A percentile compares a stretch with the other conserved stretches of the same genome.
Conservation (phyloP, 2,113 vertebrate genomes). For the Plecotus auritus region DNA sequence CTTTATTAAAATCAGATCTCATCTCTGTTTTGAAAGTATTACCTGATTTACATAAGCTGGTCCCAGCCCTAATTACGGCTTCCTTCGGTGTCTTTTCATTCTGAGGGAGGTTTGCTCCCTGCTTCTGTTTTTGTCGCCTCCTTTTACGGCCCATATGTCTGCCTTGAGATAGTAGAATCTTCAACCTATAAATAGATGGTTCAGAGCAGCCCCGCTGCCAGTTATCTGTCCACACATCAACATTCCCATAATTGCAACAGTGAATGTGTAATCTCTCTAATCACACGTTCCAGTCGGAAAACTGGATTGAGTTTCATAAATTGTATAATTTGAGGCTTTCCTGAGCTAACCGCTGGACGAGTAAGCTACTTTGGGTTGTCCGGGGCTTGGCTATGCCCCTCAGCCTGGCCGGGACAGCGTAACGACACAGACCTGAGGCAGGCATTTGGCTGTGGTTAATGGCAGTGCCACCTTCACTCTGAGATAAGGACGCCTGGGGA, state of each 20-base stretch:
- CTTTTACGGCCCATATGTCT: conserved; percentile 76
- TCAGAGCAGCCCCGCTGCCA: conserved; percentile 72
- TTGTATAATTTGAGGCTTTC: conserved; percentile 75
- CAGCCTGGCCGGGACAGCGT: not conserved
- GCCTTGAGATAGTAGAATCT: conserved; percentile 74
- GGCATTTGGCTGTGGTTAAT: fast-evolving
- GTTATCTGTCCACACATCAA: conserved; percentile 76
- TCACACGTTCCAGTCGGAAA: conserved; percentile 59
- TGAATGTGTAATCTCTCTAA: conserved; percentile 71
- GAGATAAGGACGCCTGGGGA: not conserved
- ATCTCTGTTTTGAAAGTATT: conserved; percentile 76
- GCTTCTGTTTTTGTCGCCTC: conserved; percentile 63
- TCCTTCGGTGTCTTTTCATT: conserved; percentile 64
- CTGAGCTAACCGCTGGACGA: conserved; percentile 59
- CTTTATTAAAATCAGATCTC: conserved; percentile 75
- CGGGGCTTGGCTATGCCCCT: conserved; percentile 7
- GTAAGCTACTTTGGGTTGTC: not conserved
- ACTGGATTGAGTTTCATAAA: conserved; percentile 67
- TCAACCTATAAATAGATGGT: conserved; percentile 77
- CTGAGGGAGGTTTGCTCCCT: conserved; percentile 55
- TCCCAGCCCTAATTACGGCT: conserved; percentile 54
- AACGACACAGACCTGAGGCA: conserved; percentile 59
- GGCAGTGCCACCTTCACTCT: not conserved
- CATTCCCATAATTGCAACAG: conserved; percentile 77
- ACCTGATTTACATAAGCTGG: conserved; percentile 68